Conservation (phyloP, 1,140 invertebrate species). For the Copidosoma floridanum region DNA sequence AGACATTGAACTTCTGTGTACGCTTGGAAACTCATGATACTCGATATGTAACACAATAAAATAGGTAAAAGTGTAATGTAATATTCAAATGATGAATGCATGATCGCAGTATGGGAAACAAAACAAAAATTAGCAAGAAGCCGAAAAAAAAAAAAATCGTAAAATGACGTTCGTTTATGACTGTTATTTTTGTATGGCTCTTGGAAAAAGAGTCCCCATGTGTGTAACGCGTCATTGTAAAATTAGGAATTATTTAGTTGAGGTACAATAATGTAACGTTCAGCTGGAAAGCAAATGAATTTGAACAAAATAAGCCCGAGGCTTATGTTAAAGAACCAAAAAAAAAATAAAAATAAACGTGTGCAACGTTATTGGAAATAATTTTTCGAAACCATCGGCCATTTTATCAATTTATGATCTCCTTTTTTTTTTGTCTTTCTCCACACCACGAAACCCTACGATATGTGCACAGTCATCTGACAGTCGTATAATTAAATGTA, state of each 20-base stretch:
- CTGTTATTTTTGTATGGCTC: constrained; percentile 53
- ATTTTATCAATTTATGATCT: too few species aligned
- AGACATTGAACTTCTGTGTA: constrained; percentile 4
- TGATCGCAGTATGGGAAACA: constrained; percentile 22
- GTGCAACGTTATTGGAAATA: too few species aligned
- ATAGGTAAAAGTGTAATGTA: constrained; percentile 23
- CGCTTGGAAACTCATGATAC: constrained; percentile 14
- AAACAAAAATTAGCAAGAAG: constrained; percentile 12
- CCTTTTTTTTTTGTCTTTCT: too few species aligned
- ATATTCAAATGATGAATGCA: too few species aligned
- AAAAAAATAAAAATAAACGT: too few species aligned
- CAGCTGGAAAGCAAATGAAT: constrained; percentile 6
- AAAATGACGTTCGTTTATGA: constrained; percentile 42
- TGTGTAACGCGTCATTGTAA: constrained; percentile 37
- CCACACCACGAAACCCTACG: too few species aligned
- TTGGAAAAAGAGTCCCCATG: constrained; percentile 33
- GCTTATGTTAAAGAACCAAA: too few species aligned
- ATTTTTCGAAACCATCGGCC: too few species aligned
- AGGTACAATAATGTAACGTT: constrained; percentile 21
- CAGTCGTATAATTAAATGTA: too few species aligned
- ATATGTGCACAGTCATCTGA: too few species aligned
- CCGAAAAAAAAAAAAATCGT: constrained; percentile 22
- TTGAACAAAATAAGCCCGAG: too few species aligned
- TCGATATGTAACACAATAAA: constrained; percentile 9
- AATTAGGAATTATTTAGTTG: constrained; percentile 43